These are phyloP conservation scores for Fragum fragum DNA, from an alignment of 2,888 invertebrate species.

Conservation along the genomic window DNA sequence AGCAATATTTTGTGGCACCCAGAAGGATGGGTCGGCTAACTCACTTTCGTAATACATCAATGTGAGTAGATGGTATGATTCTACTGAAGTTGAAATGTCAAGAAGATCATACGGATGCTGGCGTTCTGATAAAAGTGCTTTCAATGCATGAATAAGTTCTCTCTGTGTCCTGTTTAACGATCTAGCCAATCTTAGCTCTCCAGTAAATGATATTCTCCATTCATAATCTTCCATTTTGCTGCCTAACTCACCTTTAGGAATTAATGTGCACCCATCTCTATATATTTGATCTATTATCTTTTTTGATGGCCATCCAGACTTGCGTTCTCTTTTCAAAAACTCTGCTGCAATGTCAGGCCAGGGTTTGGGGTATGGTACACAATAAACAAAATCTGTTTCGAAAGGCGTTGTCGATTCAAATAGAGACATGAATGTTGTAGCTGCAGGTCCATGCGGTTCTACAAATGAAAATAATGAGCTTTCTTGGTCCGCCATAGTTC, in stretches of 20 bases:
- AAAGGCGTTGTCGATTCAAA: slow-evolving; percentile 17
- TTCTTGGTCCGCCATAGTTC: background rate
- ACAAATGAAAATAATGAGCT: slow-evolving; percentile 13
- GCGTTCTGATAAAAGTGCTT: slow-evolving; percentile 37
- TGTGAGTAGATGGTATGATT: slow-evolving; percentile 43
- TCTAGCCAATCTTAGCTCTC: slow-evolving; percentile 44
- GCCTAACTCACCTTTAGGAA: slow-evolving; percentile 45
- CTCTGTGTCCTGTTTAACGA: slow-evolving; percentile 34
- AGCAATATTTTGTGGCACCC: slow-evolving; percentile 35
- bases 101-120: slow-evolving; percentile 31
- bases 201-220: slow-evolving; percentile 54
- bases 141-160: slow-evolving; percentile 45
- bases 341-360: slow-evolving; percentile 41
- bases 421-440: slow-evolving; percentile 24
- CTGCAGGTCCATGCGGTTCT: slow-evolving; percentile 44
- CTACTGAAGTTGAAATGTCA: slow-evolving; percentile 29
- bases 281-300: slow-evolving; percentile 32
- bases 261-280: slow-evolving; percentile 37
- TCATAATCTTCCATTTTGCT: slow-evolving; percentile 48
- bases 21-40: background rate
- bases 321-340: slow-evolving; percentile 24
- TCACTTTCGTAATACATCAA: slow-evolving; percentile 40
- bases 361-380: slow-evolving; percentile 42
- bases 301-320: slow-evolving; percentile 40
- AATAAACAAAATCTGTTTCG: slow-evolving; percentile 46